Conservation (phyloP, 2,888 invertebrate species). For the Mongoloraphidia duomilia region DNA sequence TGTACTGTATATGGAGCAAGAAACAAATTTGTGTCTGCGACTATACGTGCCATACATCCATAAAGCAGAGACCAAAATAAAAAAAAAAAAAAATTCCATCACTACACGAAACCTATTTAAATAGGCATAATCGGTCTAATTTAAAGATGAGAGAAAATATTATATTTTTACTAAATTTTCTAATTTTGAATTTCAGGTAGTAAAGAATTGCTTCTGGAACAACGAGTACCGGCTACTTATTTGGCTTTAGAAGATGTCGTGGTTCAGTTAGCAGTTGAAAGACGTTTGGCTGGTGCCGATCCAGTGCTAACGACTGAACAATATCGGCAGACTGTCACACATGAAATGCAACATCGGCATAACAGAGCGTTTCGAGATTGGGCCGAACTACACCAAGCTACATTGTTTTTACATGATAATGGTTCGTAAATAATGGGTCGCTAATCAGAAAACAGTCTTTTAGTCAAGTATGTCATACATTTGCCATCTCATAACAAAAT, state of each 20-base stretch:
- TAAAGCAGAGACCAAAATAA: too few species aligned
- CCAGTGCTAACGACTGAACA: constrained; percentile 75
- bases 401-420: constrained; percentile 94
- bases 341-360: constrained; percentile 52
- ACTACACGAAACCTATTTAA: too few species aligned
- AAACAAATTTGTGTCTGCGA: too few species aligned
- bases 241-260: constrained; percentile 89
- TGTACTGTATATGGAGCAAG: too few species aligned
- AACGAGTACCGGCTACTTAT: constrained; percentile 92
- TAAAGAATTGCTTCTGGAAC: constrained; percentile 80
- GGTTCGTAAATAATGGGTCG: constrained; percentile 34
- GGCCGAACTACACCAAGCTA: constrained; percentile 87
- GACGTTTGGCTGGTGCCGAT: constrained; percentile 51
- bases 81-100: too few species aligned
- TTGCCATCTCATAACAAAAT: too few species aligned
- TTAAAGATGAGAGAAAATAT: neutral
- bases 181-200: constrained; percentile 40
- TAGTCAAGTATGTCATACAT: too few species aligned
- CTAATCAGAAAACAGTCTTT: too few species aligned
- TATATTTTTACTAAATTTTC: too few species aligned
- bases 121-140: neutral
- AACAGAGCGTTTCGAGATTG: constrained; percentile 69
- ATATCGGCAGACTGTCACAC: constrained; percentile 45
- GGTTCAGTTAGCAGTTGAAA: constrained; percentile 62
- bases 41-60: too few species aligned